Evolutionary conservation across 2,113 vertebrate species (phyloP).

Genomic region (Australoheros scitulus): DNA sequence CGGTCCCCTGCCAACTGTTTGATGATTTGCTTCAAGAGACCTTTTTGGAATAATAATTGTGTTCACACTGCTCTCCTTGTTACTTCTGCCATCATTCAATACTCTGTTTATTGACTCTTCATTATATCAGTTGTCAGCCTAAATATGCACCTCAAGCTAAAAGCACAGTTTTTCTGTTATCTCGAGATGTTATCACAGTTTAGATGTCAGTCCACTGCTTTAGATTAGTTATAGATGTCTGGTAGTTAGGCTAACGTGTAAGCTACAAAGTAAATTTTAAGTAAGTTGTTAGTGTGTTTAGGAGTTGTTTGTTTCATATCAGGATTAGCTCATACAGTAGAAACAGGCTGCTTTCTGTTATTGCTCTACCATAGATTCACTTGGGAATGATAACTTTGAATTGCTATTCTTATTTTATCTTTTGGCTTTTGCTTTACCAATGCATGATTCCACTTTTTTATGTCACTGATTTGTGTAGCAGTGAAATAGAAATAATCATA

Average conservation of each 20-base stretch:
- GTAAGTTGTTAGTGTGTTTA: not conserved
- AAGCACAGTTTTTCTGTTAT: conserved; percentile 1
- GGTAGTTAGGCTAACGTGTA: not conserved
- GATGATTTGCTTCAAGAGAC: conserved; percentile 27
- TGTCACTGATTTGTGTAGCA: conserved; percentile 9
- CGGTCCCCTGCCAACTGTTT: conserved; percentile 7
- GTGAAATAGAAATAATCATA: not conserved
- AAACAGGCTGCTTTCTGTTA: not conserved
- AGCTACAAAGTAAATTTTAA: not conserved
- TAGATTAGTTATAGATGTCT: not conserved
- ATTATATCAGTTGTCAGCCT: conserved; percentile 14
- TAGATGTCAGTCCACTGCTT: not conserved
- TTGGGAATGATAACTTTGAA: not conserved
- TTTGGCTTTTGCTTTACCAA: conserved; percentile 12
- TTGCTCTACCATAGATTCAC: not conserved
- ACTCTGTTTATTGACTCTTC: conserved; percentile 7
- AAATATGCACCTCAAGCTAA: conserved; percentile 2
- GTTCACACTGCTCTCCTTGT: not conserved
- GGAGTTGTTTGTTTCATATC: not conserved
- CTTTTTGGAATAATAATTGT: conserved; percentile 33
- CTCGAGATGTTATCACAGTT: not conserved
- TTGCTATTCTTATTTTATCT: not conserved
- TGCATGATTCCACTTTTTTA: conserved; percentile 5
- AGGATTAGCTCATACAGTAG: not conserved
- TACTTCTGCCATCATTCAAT: conserved; percentile 22